A percentile compares a stretch with the other conserved stretches of the same genome.
phyloP scores from a whole-genome alignment of 2,888 invertebrate species.

The Campoletis raptor region DNA sequence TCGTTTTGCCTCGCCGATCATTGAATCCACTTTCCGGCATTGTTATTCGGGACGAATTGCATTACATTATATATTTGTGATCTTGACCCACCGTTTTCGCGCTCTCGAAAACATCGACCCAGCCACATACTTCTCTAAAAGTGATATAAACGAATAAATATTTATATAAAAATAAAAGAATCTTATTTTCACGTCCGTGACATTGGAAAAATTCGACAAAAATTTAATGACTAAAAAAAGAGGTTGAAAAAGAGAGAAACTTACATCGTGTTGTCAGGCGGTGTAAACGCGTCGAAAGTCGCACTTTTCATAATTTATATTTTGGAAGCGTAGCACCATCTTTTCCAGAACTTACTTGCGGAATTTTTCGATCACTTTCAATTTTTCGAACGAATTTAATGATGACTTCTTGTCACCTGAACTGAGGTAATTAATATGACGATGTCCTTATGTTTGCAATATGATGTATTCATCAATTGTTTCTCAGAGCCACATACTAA shows the following conservation, averaged over 20 bases:
- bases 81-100: constrained; percentile 26
- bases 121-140: constrained; percentile 31
- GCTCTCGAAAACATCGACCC: neutral
- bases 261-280: constrained; percentile 33
- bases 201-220: neutral
- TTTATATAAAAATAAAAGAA: neutral
- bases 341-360: neutral
- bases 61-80: neutral
- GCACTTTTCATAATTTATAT: constrained; percentile 16
- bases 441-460: neutral
- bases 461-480: neutral
- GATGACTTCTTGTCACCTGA: neutral
- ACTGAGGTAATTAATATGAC: constrained; percentile 2
- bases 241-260: constrained; percentile 3
- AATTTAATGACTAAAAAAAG: neutral
- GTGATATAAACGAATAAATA: neutral
- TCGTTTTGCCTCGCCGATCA: constrained; percentile 30
- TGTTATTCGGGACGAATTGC: constrained; percentile 35
- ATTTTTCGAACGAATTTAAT: neutral
- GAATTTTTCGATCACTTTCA: neutral
- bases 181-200: neutral
- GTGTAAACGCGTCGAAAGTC: constrained; percentile 3
- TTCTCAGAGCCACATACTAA: neutral
- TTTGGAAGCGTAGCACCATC: neutral
- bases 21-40: constrained; percentile 6